phyloP scores from a whole-genome alignment of 2,888 invertebrate species.

The Drosophila pseudotakahashii region DNA sequence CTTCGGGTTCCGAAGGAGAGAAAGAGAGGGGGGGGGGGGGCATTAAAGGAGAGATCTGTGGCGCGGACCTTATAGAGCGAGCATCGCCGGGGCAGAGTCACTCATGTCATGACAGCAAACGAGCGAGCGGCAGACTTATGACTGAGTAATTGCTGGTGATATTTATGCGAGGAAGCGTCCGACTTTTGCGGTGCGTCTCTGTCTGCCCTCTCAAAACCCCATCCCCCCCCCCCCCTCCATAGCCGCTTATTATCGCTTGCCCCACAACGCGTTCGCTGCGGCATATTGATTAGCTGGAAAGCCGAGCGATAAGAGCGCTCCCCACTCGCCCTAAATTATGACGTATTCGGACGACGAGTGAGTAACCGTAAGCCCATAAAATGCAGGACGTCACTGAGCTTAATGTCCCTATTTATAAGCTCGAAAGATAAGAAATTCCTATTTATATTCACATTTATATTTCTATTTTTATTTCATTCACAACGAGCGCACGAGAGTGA shows the following conservation, averaged over 20 bases:
- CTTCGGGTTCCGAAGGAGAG: no score
- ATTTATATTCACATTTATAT: constrained; percentile 5
- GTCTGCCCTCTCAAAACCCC: neutral
- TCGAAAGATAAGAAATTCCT: neutral
- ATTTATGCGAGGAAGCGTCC: constrained; percentile 84
- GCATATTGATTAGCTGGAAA: constrained; percentile 54
- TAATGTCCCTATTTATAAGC: neutral
- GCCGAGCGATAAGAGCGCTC: neutral
- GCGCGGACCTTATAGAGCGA: constrained; percentile 69
- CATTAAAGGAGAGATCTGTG: constrained; percentile 72
- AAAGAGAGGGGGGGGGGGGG: constrained; percentile 29
- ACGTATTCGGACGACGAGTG: neutral
- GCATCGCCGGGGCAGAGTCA: constrained; percentile 70
- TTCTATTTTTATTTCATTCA: neutral
- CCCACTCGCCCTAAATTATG: neutral
- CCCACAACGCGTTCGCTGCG: constrained; percentile 54
- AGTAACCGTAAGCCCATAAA: neutral
- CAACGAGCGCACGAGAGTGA: neutral
- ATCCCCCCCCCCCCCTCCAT: no score
- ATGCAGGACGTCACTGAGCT: neutral
- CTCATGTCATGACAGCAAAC: constrained; percentile 80
- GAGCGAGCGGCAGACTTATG: constrained; percentile 82
- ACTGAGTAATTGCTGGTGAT: constrained; percentile 84
- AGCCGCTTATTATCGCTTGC: constrained; percentile 53
- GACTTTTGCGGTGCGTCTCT: constrained; percentile 42